Conservation (phyloP, 2,888 invertebrate genomes). For the Ormyrus rosae region DNA sequence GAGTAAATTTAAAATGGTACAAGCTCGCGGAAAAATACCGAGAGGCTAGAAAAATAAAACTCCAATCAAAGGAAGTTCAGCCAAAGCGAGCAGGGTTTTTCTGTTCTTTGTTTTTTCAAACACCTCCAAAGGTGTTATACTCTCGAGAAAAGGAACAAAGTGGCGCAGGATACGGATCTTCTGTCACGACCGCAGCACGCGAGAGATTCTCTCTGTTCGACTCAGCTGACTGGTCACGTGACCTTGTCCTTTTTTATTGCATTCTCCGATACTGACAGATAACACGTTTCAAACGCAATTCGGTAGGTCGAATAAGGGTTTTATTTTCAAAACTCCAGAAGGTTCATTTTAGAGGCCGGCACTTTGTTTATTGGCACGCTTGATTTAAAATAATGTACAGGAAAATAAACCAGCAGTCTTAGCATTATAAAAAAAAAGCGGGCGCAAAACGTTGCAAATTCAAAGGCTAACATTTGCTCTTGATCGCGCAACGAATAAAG, state of each 20-base stretch:
- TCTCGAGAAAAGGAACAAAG: not conserved
- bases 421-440: too few species aligned
- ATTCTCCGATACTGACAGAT: conserved; percentile 18
- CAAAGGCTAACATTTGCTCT: too few species aligned
- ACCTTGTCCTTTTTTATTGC: conserved; percentile 13
- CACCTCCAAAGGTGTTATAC: conserved; percentile 11
- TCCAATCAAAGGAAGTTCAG: conserved; percentile 31
- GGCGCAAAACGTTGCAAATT: too few species aligned
- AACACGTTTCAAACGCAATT: not conserved
- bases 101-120: conserved; percentile 13
- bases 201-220: conserved; percentile 21
- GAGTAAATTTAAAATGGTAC: too few species aligned
- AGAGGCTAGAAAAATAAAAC: conserved; percentile 7
- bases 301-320: too few species aligned
- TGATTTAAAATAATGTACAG: too few species aligned
- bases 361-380: too few species aligned
- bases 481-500: too few species aligned
- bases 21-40: not conserved
- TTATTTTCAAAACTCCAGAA: too few species aligned
- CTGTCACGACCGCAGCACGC: conserved; percentile 46
- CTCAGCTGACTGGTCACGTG: conserved; percentile 23
- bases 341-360: too few species aligned
- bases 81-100: not conserved
- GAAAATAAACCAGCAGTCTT: too few species aligned
- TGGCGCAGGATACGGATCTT: conserved; percentile 44